Evolutionary conservation across 2,113 vertebrate species (phyloP).

Genomic region (Callospermophilus lateralis): DNA sequence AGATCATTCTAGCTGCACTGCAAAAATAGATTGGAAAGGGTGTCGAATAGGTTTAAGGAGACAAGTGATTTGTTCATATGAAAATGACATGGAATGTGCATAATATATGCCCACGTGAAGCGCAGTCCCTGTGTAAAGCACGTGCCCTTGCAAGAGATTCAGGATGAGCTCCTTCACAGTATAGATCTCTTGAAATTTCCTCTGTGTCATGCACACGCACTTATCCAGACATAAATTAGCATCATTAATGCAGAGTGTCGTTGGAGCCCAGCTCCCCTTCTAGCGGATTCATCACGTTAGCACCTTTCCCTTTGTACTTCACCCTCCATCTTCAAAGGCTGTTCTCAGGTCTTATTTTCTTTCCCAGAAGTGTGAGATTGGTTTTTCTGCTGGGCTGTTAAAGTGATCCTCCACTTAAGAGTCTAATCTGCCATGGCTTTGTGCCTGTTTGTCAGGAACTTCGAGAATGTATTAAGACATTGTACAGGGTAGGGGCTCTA

Average conservation of each 20-base stretch:
- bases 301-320: conserved; percentile 71
- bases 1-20: background rate
- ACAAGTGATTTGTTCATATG: background rate
- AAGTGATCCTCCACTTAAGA: conserved; percentile 55
- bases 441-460: conserved; percentile 70
- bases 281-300: background rate
- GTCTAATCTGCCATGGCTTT: conserved; percentile 40
- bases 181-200: conserved; percentile 14
- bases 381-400: conserved; percentile 34
- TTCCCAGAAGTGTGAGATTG: conserved; percentile 44
- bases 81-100: background rate
- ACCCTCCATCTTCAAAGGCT: background rate
- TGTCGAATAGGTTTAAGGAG: conserved; percentile 1
- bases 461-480: conserved; percentile 58
- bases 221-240: conserved; percentile 64
- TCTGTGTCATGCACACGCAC: conserved; percentile 1
- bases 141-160: background rate
- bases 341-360: background rate
- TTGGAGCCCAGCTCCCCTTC: background rate
- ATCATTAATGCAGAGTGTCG: conserved; percentile 64
- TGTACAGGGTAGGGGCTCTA: conserved; percentile 1
- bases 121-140: background rate
- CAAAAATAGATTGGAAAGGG: background rate
- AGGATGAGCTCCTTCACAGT: background rate
- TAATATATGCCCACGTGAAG: background rate